These are phyloP conservation scores for Vidua chalybeata DNA, from an alignment of 2,113 vertebrate genomes.

Conservation along the genomic window DNA sequence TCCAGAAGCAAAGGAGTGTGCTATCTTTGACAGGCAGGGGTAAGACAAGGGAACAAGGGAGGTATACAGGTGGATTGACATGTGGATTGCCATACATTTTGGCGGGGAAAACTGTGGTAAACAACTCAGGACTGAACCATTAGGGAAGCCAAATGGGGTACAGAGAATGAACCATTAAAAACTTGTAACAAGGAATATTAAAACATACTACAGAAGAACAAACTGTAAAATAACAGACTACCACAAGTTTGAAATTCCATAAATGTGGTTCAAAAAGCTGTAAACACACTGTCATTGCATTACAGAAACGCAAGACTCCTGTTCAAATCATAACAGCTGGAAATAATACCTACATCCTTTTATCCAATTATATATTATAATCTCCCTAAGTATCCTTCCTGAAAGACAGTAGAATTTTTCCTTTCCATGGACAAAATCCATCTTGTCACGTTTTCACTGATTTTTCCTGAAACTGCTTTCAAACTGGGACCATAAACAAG, in stretches of 20 bases:
- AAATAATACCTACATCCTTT: neutral
- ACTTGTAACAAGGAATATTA: too few species aligned
- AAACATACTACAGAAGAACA: too few species aligned
- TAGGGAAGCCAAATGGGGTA: too few species aligned
- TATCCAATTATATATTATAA: neutral
- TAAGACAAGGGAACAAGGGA: too few species aligned
- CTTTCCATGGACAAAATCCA: neutral
- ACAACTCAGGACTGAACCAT: too few species aligned
- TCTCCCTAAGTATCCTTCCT: neutral
- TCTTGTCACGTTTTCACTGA: neutral
- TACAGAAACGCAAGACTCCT: neutral
- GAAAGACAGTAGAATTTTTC: neutral
- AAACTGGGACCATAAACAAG: neutral
- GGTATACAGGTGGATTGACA: too few species aligned
- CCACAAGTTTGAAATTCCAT: neutral
- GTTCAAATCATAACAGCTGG: neutral
- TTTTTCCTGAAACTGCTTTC: neutral
- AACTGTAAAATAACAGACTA: too few species aligned
- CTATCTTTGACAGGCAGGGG: too few species aligned
- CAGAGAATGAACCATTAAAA: too few species aligned
- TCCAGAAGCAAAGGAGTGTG: too few species aligned
- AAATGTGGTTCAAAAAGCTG: neutral
- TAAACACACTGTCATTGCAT: neutral
- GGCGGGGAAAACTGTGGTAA: too few species aligned
- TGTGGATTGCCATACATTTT: too few species aligned